Evolutionary conservation across 2,113 vertebrate genomes (phyloP), one percentile per base, ranked within the genome.

Genomic region (Tupaia tana): DNA sequence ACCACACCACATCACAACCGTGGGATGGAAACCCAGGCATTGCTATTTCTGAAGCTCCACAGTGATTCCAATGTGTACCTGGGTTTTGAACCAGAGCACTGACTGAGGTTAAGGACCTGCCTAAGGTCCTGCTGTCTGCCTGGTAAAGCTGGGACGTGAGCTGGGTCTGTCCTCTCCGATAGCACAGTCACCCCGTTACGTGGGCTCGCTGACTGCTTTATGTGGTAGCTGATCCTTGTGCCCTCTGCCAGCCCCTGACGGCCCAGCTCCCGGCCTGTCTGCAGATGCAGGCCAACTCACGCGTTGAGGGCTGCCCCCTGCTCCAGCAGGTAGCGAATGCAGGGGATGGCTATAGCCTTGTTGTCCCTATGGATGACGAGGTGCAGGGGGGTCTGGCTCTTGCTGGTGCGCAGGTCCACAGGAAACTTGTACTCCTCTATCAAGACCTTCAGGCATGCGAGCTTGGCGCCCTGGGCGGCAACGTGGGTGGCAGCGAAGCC

Each of bases 401-500:
- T 85, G 11, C 20, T 12, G 31, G 97, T 98, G 92, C 67, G 64
- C 66, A 94, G 82, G 63, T 98, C 81, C 77, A 98, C 94, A 0
- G 97, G 96, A 54, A 98, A 93, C 1, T 93, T 25, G 89, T 94
- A 98, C 9, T 98, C 96, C 22, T 98, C 98, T 6, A 98, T n/a
- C 71, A 98, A 73, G n/a, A 97, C 70, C 56, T 89, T 73, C 16
- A 98, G 71, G 74, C 98, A 98, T 1, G 82, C 66, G 7, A 98
- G 95, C n/a, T 96, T 93, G 70, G 95, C 88, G 0, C 70, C 43
- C 52, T 93, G 63, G 20, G 98, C 98, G 7, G 98, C 98, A 7
- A 93, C 93, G 87, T 98, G 98, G 58, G 98, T 75, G 20, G 97
- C 98, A 1, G 97, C 95, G 95, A 98, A 98, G 20, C 98, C 98